A percentile compares a stretch with the other conserved stretches of the same genome.
Evolutionary conservation across 2,888 invertebrate species (phyloP).

Genomic region (Cybosia mesomella): DNA sequence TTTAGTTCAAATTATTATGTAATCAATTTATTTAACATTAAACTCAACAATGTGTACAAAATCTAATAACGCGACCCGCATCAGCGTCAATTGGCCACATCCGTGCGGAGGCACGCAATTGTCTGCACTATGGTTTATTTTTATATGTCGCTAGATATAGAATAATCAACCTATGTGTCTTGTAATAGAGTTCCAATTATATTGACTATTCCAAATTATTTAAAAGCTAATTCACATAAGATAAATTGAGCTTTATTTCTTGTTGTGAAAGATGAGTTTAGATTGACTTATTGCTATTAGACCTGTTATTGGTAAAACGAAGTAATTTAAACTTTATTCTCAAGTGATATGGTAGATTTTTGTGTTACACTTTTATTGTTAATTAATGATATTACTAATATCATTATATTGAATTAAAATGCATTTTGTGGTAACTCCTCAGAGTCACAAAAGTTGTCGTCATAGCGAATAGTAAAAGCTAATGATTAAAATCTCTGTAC

Average conservation of each 20-base stretch:
- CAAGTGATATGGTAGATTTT: constrained; percentile 21
- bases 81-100: constrained; percentile 71
- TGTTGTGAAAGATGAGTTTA: constrained; percentile 21
- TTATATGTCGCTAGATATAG: constrained; percentile 33
- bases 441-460: neutral
- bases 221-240: constrained; percentile 4
- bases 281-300: neutral
- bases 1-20: constrained; percentile 3
- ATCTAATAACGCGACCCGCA: constrained; percentile 70
- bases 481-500: too few species aligned
- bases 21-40: constrained; percentile 20
- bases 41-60: constrained; percentile 50
- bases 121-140: constrained; percentile 67
- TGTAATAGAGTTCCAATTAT: constrained; percentile 23
- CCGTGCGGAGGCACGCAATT: constrained; percentile 73
- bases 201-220: neutral
- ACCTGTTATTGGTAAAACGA: neutral
- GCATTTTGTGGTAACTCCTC: constrained; percentile 42
- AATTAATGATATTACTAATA: constrained; percentile 49
- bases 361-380: constrained; percentile 8
- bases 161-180: constrained; percentile 25
- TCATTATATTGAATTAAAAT: constrained; percentile 52
- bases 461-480: neutral
- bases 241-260: constrained; percentile 35
- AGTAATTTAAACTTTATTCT: constrained; percentile 17